Base-by-base conservation (phyloP, 2,888 invertebrate genomes). In the Peribatodes rhomboidaria region DNA sequence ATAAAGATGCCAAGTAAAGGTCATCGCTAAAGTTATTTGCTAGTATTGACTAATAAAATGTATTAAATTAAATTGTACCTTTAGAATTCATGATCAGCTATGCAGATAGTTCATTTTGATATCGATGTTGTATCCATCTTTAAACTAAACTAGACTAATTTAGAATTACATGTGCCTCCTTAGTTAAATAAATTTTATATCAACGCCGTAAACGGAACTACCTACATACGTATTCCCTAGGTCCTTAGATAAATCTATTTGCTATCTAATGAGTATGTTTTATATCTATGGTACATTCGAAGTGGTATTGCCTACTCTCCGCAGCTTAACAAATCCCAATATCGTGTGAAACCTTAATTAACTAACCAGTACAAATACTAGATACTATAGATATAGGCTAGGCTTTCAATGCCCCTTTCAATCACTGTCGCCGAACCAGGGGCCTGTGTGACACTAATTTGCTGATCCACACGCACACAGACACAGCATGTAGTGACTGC, bases 321-420 rank as follows among this genome's bases (percentile, higher is more conserved):
- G n/a, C 2, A 7, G 4, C 7, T 1, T 46, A 31, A 31, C 27
- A 14, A 2, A 0, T n/a, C 31, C 14, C 46, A 22, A 46, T 14
- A 3, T 33, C 16, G 10, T 18, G 18, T 16, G 50, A 35, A 13
- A 20, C 50, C 13, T 20, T 37, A 13, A 35, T 20, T 35, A 50
- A 35, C 20, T 31, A 20, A 13, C 31, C 0, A 46, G 18, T 18
- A 7, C 10, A 47, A 31, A 1, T 14, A 2, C 13, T 47, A 14
- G 27, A 31, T 20, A 14, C 47, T 1, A 6, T 11, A 11, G 49
- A 16, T 11, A 20, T 11, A 20, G 13, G 18, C 33, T 35, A 18
- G 18, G 18, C 35, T 50, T 18, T 50, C 50, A 50, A 50, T 35
- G n/a, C 47, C 44, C 44, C n/a, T 22, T 46, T 22, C 46, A 22